Evolutionary conservation across 2,113 vertebrate species (phyloP).

Genomic region (Lanius ludovicianus): DNA sequence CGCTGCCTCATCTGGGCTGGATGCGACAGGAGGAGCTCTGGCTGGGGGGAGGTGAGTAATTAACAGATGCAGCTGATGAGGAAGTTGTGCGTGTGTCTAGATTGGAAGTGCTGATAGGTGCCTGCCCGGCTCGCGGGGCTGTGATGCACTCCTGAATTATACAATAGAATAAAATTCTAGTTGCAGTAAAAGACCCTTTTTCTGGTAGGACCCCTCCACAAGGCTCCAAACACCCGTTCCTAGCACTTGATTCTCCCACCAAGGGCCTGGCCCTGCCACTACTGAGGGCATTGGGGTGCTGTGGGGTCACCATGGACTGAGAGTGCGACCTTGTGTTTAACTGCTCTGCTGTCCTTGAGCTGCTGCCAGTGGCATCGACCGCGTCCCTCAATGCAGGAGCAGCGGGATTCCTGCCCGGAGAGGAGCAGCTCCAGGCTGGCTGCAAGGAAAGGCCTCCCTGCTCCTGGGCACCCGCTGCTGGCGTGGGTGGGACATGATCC

Average conservation of each 20-base stretch:
- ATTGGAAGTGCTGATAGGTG: not conserved
- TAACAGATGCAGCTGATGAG: not conserved
- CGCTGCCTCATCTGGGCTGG: not conserved
- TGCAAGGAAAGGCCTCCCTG: not conserved
- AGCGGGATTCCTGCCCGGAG: fast-evolving
- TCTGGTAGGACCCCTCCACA: not conserved
- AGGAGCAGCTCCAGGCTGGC: not conserved
- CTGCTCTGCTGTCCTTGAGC: not conserved
- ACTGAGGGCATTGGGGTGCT: fast-evolving
- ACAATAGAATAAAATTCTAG: conserved; percentile 43
- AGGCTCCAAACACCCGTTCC: not conserved
- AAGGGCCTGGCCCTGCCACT: not conserved
- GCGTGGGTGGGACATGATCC: not conserved
- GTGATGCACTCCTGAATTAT: conserved; percentile 14
- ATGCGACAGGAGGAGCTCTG: not conserved
- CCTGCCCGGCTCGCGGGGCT: conserved; percentile 5
- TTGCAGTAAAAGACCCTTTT: conserved; percentile 21
- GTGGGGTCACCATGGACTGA: not conserved
- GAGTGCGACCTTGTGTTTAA: not conserved
- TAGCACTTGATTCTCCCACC: fast-evolving
- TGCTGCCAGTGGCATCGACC: fast-evolving
- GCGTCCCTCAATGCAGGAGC: fast-evolving
- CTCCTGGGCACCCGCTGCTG: not conserved
- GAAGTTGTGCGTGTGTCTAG: not conserved
- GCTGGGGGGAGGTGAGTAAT: not conserved